These are phyloP conservation scores for Lottia gigantea DNA, from an alignment of 2,888 invertebrate genomes.

Conservation along the genomic window DNA sequence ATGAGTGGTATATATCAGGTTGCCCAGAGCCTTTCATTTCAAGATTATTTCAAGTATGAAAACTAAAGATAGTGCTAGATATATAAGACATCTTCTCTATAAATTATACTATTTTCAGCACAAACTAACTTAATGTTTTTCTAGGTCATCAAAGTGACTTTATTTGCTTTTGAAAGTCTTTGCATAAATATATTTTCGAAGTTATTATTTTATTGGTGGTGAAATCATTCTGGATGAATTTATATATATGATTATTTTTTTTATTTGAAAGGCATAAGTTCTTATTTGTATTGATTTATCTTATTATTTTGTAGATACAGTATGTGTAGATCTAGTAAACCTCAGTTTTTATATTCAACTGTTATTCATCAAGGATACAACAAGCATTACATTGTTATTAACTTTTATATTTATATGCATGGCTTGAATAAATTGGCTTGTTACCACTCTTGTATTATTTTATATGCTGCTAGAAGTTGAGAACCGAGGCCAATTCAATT, in stretches of 20 bases:
- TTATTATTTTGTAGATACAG: not conserved
- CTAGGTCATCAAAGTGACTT: no score
- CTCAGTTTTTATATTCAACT: not conserved
- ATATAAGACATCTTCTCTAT: no score
- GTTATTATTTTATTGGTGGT: no score
- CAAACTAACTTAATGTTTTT: no score
- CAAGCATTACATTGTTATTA: not conserved
- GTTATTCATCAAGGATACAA: not conserved
- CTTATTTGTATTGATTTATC: not conserved
- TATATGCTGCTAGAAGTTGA: not conserved
- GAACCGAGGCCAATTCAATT: no score
- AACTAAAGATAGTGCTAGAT: no score
- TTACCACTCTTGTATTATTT: not conserved
- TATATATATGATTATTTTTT: not conserved
- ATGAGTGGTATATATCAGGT: no score
- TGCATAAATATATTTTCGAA: no score
- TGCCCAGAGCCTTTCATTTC: no score
- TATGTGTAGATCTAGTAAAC: not conserved
- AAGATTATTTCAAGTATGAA: no score
- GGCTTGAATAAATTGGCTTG: slow-evolving; percentile 17
- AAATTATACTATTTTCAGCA: no score
- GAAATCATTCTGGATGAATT: not conserved
- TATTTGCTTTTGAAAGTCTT: no score
- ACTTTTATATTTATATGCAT: not conserved
- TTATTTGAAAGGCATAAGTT: not conserved